Conservation (phyloP, 1,140 invertebrate species). For the Brachionus koreanus region DNA sequence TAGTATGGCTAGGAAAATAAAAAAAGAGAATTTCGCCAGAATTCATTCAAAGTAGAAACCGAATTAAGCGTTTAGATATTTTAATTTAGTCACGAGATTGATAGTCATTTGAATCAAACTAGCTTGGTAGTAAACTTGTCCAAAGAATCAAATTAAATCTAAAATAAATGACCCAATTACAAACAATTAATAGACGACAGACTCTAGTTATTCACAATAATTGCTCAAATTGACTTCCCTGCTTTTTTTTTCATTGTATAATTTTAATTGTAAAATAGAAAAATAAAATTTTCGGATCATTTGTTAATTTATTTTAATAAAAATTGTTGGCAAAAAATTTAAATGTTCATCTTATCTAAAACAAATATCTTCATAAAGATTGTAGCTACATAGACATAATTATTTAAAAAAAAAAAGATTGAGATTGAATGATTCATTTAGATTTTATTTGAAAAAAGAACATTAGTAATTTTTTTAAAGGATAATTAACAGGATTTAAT, state of each 20-base stretch:
- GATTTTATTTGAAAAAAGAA: background rate
- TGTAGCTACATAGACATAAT: background rate
- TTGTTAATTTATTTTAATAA: background rate
- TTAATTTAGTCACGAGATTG: background rate
- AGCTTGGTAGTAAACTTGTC: background rate
- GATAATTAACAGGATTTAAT: background rate
- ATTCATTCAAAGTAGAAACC: background rate
- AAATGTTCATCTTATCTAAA: background rate
- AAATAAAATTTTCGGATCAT: background rate
- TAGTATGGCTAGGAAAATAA: background rate
- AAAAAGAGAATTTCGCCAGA: background rate
- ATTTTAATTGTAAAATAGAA: background rate
- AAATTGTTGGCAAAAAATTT: background rate
- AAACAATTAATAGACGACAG: background rate
- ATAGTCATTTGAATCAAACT: background rate
- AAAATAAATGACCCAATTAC: conserved; percentile 8
- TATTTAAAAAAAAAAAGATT: background rate
- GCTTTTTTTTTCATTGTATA: background rate
- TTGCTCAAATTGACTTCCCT: background rate
- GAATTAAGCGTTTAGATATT: background rate
- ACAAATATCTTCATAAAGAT: background rate
- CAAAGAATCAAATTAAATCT: background rate
- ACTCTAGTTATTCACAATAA: background rate
- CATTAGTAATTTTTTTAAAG: background rate
- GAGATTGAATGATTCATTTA: background rate